Percentiles rank a stretch among this genome's conserved stretches.
Evolutionary conservation across 2,797 vertebrate genomes (phyloP).

Genomic region (Pelochelys cantorii): DNA sequence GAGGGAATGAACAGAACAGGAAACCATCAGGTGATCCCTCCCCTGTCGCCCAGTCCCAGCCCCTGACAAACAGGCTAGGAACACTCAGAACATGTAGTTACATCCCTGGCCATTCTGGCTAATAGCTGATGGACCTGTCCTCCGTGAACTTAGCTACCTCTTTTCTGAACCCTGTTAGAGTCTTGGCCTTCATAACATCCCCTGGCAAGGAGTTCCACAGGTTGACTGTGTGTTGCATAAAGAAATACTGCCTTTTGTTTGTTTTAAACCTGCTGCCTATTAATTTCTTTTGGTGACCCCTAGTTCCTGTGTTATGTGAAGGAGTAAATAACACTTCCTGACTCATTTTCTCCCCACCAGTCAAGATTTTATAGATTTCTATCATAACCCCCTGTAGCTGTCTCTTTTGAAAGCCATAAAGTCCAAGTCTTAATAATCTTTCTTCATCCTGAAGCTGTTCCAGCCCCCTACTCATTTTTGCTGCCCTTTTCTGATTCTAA

Average conservation of each 20-base stretch:
- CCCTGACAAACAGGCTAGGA: not conserved
- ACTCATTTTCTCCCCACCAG: not conserved
- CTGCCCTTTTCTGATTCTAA: not conserved
- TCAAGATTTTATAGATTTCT: not conserved
- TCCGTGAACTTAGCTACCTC: not conserved
- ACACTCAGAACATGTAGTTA: not conserved
- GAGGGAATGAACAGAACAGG: not conserved
- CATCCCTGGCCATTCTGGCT: not conserved
- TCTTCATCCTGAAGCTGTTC: not conserved
- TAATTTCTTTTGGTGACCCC: not conserved
- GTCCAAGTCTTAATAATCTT: not conserved
- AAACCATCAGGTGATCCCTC: not conserved
- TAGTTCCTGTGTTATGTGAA: not conserved
- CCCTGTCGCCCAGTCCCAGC: not conserved
- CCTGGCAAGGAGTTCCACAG: not conserved
- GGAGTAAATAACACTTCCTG: not conserved
- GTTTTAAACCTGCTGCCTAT: not conserved
- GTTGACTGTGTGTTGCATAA: not conserved
- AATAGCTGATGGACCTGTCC: not conserved
- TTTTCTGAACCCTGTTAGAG: not conserved
- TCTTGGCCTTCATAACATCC: not conserved
- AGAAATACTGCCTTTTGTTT: not conserved
- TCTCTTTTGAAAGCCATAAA: not conserved
- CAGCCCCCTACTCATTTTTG: not conserved
- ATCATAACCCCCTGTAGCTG: not conserved